Evolutionary conservation across 2,888 invertebrate species (phyloP).

Genomic region (Prosopocoilus inquinatus): DNA sequence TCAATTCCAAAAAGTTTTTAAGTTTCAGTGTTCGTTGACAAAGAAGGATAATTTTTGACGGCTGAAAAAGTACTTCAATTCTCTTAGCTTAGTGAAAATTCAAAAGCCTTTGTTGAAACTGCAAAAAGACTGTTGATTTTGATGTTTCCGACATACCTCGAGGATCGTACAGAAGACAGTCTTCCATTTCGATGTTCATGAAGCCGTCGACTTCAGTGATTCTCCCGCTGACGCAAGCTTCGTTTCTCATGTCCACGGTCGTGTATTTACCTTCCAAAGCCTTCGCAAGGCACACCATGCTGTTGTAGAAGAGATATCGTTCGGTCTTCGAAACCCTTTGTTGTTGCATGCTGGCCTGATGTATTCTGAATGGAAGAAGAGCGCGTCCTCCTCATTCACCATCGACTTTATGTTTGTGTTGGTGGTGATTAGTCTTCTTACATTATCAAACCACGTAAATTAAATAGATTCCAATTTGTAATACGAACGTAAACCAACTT

Average conservation of each 20-base stretch:
- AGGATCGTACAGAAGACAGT: slow-evolving; percentile 63
- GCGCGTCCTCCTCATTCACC: too few relatives aligned
- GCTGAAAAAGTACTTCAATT: too few relatives aligned
- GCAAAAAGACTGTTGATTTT: too few relatives aligned
- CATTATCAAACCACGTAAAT: too few relatives aligned
- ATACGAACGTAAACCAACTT: too few relatives aligned
- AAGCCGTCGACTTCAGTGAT: slow-evolving; percentile 63
- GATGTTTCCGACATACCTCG: slow-evolving; percentile 54
- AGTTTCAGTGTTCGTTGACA: too few relatives aligned
- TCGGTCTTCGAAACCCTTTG: slow-evolving; percentile 14
- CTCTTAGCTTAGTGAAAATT: too few relatives aligned
- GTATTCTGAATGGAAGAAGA: not conserved
- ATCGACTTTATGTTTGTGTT: too few relatives aligned
- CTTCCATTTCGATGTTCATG: slow-evolving; percentile 66
- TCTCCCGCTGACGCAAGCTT: slow-evolving; percentile 61
- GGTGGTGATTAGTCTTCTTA: too few relatives aligned
- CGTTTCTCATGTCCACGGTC: slow-evolving; percentile 66
- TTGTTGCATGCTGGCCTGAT: not conserved
- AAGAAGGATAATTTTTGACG: too few relatives aligned
- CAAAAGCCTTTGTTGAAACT: not conserved
- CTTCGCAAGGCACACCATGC: slow-evolving; percentile 55
- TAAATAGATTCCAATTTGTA: too few relatives aligned
- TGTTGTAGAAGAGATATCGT: slow-evolving; percentile 21
- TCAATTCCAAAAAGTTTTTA: too few relatives aligned
- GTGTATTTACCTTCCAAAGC: slow-evolving; percentile 61